Percentiles rank a stretch among this genome's conserved stretches.
These are phyloP conservation scores for Oreocharis arfaki DNA, from an alignment of 2,113 vertebrate species.

Conservation along the genomic window DNA sequence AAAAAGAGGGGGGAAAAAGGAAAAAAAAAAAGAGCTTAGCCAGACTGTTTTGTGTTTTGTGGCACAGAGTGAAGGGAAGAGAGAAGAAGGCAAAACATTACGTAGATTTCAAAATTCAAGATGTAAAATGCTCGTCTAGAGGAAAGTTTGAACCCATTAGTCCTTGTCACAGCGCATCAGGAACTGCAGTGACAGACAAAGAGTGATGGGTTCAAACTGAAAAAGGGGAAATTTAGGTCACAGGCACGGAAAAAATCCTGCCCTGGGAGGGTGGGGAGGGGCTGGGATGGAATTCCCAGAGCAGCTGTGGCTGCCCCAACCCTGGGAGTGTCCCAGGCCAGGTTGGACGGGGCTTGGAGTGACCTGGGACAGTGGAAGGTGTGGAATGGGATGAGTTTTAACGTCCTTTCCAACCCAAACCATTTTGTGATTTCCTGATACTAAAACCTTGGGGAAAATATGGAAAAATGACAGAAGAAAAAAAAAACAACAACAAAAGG, in stretches of 20 bases:
- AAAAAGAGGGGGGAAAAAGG: no score
- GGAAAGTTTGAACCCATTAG: background rate
- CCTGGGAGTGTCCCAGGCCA: background rate
- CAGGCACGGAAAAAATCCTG: background rate
- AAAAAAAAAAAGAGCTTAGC: no score
- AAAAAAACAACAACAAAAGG: no score
- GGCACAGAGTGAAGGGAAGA: background rate
- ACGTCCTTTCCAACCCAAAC: background rate
- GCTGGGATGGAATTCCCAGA: background rate
- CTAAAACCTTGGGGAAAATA: background rate
- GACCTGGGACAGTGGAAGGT: background rate
- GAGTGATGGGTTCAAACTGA: background rate
- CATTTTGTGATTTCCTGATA: background rate
- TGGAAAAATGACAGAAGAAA: rapidly evolving
- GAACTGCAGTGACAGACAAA: background rate
- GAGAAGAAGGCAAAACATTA: background rate
- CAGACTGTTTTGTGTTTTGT: background rate
- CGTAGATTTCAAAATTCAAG: background rate
- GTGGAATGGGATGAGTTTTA: background rate
- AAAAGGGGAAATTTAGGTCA: background rate
- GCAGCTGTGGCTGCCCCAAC: background rate
- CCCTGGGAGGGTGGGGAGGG: background rate
- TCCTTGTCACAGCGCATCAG: background rate
- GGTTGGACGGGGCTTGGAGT: background rate
- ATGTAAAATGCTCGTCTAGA: background rate